phyloP scores from a whole-genome alignment of 2,113 vertebrate species.

The Apteryx mantelli region DNA sequence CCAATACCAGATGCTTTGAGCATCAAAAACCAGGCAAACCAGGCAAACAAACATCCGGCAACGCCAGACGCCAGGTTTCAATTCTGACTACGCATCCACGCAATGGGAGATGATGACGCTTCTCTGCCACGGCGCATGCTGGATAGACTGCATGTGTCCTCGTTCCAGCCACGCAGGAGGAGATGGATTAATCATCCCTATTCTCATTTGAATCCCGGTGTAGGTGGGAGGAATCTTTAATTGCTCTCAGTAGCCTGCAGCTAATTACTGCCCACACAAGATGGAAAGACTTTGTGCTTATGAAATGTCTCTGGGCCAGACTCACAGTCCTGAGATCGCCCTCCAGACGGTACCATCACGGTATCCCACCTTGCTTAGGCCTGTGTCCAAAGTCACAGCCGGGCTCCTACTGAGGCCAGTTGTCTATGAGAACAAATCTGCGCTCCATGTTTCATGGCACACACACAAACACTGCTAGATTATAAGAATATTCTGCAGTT shows the following conservation, averaged over 20 bases:
- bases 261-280: slow-evolving; percentile 27
- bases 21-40: background rate
- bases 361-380: background rate
- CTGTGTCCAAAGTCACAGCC: background rate
- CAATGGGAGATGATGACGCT: background rate
- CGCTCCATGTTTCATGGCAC: background rate
- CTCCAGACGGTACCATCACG: background rate
- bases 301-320: slow-evolving; percentile 17
- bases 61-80: background rate
- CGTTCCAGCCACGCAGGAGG: background rate
- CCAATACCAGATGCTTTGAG: background rate
- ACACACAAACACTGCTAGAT: background rate
- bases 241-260: slow-evolving; percentile 19
- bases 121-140: background rate
- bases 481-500: background rate
- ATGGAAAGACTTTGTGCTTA: rapidly evolving
- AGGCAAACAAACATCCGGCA: background rate
- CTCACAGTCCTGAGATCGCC: background rate
- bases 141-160: background rate
- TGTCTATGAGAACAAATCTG: background rate
- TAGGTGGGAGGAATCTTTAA: slow-evolving; percentile 39
- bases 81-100: background rate
- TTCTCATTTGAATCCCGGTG: slow-evolving; percentile 26
- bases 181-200: slow-evolving; percentile 35
- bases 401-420: slow-evolving; percentile 1